Base-by-base conservation (phyloP, 2,888 invertebrate genomes). In the Drosophila mulleri region DNA sequence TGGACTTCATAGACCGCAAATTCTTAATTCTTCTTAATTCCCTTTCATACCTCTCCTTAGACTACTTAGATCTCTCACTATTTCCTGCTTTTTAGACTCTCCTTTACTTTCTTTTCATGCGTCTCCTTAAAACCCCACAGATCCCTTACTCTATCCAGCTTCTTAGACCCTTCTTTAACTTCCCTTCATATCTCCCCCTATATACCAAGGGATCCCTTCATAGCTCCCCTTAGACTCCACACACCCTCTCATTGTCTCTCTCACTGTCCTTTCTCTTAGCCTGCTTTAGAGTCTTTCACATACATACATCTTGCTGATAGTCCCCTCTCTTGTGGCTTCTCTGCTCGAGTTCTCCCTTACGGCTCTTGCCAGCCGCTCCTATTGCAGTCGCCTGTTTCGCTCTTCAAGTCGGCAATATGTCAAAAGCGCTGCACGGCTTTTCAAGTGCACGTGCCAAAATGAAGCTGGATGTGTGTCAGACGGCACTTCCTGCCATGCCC, bases 401-500 rank as follows among this genome's bases (percentile, higher is more conserved):
- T 53, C 53, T 50, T 53, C 68, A 75, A 78, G 78, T 66, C 67
- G 68, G 73, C 76, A 79, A 69, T 79, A 80, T 80, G 81, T 82
- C 82, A 79, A 76, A 82, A 74, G 68, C 79, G 72, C 39, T 78
- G 73, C 68, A 67, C 67, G 60, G 75, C 84, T 80, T 84, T 84
- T 83, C 83, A 87, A 84, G 84, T 83, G 83, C 83, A 87, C 87
- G 84, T 87, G 84, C 84, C 82, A 54, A 83, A 83, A 83, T 87
- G 87, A 78, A 87, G 80, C 82, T 78, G 82, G 74, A 87, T 78
- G 84, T 87, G 82, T 87, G 83, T 83, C 83, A 83, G 76, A 58
- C 81, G 77, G 83, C 77, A 72, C 74, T 79, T 77, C 79, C 81
- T 66, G 60, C 73, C 32, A 66, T 20, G 29, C 26, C 26, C 23